Evolutionary conservation across 2,888 invertebrate species (phyloP), one percentile per base, ranked within the genome.

Genomic region (Pachymerium ferrugineum): DNA sequence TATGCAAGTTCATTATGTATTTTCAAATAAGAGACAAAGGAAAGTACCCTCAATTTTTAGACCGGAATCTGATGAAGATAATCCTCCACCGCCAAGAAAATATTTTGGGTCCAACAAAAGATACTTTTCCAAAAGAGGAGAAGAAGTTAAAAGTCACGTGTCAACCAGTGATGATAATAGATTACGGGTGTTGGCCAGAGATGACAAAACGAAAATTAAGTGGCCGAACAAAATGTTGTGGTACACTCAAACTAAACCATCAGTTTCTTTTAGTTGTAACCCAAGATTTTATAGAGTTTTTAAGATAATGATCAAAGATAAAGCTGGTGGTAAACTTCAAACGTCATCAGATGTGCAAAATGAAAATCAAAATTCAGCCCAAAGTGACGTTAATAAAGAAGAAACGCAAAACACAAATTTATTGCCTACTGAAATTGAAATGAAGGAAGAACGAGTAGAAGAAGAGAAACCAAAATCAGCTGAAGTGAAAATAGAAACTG

Each of bases 171-270:
- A 22, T 19, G 47, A 54, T 22, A 54, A 54, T 19, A n/a, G 47
- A 22, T 54, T 54, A 22, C 68, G 31, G 4, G 68, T 68, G 29
- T 2, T 68, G 70, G 54, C 67, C n/a, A 69, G 30, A 42, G 71
- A 75, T 42, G 74, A 72, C 12, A 54, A 47, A 31, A 42, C 69
- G 6, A 71, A 74, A 28, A 72, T 75, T n/a, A 69, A 70, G 28
- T 75, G 74, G 74, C 75, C 75, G 14, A 70, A 74, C 19, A 70
- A 75, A 38, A 38, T 54, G 29, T 29, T 75, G 10, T 16, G 74
- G 31, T 73, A 72, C 35, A 75, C 75, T 6, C 8, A 62, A 14
- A 10, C 30, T 1, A 75, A 69, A 25, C 75, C 75, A 10, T 6
- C 35, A 12, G 54, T 75, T 16, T 54, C 68, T 12, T 75, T 29